Conservation (phyloP, 2,113 vertebrate species). For the Synodontis membranacea region DNA sequence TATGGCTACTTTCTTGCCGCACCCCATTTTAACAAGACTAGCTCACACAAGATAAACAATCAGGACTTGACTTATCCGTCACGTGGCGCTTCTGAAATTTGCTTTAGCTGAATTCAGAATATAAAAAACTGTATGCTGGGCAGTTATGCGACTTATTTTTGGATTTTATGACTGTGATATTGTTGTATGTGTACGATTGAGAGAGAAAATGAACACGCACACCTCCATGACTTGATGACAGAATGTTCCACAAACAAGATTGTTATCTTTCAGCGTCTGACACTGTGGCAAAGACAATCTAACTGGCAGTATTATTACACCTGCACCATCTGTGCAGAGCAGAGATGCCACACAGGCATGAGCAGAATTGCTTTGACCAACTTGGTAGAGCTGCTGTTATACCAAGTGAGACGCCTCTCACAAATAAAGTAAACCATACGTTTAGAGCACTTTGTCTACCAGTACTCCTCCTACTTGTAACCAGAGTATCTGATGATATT, state of each 20-base stretch:
- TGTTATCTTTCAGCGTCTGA: slow-evolving; percentile 49
- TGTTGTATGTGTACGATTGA: slow-evolving; percentile 3
- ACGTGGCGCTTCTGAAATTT: neutral
- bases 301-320: slow-evolving; percentile 44
- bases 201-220: slow-evolving; percentile 22
- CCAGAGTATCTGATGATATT: slow-evolving; percentile 7
- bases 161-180: slow-evolving; percentile 3
- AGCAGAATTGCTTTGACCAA: neutral
- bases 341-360: neutral
- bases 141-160: slow-evolving; percentile 3
- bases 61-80: neutral
- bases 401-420: neutral
- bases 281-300: slow-evolving; percentile 50
- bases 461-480: neutral
- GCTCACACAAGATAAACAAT: neutral
- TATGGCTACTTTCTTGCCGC: neutral
- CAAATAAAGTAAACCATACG: slow-evolving; percentile 50
- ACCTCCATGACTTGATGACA: slow-evolving; percentile 49
- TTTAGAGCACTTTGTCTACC: slow-evolving; percentile 55
- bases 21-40: neutral
- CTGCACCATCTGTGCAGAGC: slow-evolving; percentile 30
- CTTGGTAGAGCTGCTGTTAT: neutral
- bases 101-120: neutral
- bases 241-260: slow-evolving; percentile 64
- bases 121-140: neutral